Evolutionary conservation across 2,888 invertebrate species (phyloP).

Genomic region (Maniola hyperantus): DNA sequence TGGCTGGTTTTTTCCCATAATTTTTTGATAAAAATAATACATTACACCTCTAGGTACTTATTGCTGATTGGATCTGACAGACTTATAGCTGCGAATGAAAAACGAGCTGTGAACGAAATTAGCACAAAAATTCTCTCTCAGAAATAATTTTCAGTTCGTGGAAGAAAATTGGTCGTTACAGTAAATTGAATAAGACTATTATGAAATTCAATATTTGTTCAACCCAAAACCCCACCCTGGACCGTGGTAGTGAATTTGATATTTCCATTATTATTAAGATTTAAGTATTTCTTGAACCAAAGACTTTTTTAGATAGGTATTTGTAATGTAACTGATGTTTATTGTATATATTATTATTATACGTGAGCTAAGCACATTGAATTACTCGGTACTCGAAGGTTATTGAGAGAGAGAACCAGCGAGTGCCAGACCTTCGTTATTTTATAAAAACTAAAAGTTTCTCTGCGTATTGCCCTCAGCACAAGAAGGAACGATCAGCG

Average conservation of each 20-base stretch:
- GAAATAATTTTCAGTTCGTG: not conserved
- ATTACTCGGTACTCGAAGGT: no score
- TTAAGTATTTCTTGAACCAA: not conserved
- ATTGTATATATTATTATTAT: no score
- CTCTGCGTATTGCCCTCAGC: no score
- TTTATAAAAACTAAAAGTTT: no score
- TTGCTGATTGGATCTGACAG: not conserved
- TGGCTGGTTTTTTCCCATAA: not conserved
- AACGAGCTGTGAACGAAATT: slow-evolving; percentile 7
- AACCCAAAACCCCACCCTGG: not conserved
- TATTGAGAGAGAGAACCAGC: no score
- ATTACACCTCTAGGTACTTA: not conserved
- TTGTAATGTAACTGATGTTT: no score
- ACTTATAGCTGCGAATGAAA: not conserved
- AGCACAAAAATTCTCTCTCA: slow-evolving; percentile 1
- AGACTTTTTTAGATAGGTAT: no score
- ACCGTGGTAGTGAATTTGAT: slow-evolving; percentile 1
- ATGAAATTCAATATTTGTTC: slow-evolving; percentile 12
- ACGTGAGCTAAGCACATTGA: no score
- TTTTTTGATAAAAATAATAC: not conserved
- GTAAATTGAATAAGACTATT: slow-evolving; percentile 14
- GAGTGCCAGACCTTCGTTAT: no score
- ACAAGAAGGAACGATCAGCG: no score
- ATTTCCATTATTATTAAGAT: not conserved
- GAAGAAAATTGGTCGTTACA: slow-evolving; percentile 4